These are phyloP conservation scores for Nycticebus coucang DNA, from an alignment of 2,113 vertebrate genomes.

Conservation along the genomic window DNA sequence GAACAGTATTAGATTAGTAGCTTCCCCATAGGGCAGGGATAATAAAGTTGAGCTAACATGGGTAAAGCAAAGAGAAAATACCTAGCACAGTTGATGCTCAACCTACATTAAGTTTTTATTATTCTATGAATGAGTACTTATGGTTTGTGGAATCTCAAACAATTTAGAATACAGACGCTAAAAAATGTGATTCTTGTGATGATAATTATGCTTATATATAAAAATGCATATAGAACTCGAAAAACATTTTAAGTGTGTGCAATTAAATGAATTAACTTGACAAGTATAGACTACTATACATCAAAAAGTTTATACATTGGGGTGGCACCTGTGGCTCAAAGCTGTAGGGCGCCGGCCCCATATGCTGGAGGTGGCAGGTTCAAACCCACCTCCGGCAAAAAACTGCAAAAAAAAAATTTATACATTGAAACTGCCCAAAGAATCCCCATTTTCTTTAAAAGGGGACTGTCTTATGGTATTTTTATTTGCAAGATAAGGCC, in stretches of 20 bases:
- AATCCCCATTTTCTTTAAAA: neutral
- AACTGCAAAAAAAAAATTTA: too few relatives aligned
- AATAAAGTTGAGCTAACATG: neutral
- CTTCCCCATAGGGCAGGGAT: neutral
- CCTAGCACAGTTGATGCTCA: neutral
- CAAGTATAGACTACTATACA: neutral
- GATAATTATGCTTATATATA: neutral
- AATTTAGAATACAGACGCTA: neutral
- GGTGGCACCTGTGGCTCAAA: too few relatives aligned
- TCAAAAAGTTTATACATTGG: neutral
- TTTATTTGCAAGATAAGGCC: neutral
- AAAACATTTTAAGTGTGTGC: neutral
- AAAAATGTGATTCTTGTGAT: neutral
- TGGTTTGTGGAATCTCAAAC: neutral
- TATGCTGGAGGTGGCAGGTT: too few relatives aligned
- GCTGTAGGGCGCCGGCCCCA: too few relatives aligned
- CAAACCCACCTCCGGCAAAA: too few relatives aligned
- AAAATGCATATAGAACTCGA: neutral
- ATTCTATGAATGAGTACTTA: neutral
- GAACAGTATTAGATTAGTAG: neutral
- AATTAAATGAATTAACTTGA: neutral
- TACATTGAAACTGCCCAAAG: neutral
- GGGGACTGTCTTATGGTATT: neutral
- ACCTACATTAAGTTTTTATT: neutral
- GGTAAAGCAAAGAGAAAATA: slow-evolving; percentile 1